phyloP scores from a whole-genome alignment of 2,113 vertebrate genomes.

The Labrus mixtus region DNA sequence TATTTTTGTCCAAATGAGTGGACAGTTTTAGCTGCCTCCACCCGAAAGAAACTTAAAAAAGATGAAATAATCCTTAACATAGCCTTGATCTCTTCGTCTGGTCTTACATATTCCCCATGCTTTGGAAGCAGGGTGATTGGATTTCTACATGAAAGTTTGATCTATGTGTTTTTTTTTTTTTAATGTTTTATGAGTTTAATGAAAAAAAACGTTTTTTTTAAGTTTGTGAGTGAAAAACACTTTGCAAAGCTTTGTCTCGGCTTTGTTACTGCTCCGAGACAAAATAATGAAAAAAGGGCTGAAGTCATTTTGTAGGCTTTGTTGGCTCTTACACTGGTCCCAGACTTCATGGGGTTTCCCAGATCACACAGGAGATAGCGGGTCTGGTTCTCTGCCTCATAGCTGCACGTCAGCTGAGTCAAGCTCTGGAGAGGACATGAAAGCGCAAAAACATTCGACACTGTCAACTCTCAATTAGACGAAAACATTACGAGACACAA shows the following conservation, averaged over 20 bases:
- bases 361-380: slow-evolving; percentile 86
- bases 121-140: too few species aligned
- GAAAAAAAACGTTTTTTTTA: too few species aligned
- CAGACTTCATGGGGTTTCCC: slow-evolving; percentile 91
- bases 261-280: slow-evolving; percentile 26
- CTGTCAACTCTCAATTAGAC: not conserved
- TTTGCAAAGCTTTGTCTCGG: slow-evolving; percentile 5
- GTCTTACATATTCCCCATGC: too few species aligned
- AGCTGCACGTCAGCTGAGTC: slow-evolving; percentile 86
- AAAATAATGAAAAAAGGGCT: slow-evolving; percentile 9
- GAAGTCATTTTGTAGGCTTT: slow-evolving; percentile 32
- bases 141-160: not conserved
- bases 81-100: too few species aligned
- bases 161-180: not conserved
- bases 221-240: not conserved
- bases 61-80: too few species aligned
- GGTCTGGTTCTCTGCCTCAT: slow-evolving; percentile 85
- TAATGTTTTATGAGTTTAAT: not conserved
- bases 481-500: not conserved
- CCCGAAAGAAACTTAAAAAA: too few species aligned
- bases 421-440: slow-evolving; percentile 78
- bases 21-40: too few species aligned
- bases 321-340: slow-evolving; percentile 83
- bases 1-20: too few species aligned
- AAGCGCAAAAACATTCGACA: slow-evolving; percentile 6